Percentiles rank a stretch among this genome's conserved stretches.
Evolutionary conservation across 2,113 vertebrate genomes (phyloP).

Genomic region (Cnemophilus loriae): DNA sequence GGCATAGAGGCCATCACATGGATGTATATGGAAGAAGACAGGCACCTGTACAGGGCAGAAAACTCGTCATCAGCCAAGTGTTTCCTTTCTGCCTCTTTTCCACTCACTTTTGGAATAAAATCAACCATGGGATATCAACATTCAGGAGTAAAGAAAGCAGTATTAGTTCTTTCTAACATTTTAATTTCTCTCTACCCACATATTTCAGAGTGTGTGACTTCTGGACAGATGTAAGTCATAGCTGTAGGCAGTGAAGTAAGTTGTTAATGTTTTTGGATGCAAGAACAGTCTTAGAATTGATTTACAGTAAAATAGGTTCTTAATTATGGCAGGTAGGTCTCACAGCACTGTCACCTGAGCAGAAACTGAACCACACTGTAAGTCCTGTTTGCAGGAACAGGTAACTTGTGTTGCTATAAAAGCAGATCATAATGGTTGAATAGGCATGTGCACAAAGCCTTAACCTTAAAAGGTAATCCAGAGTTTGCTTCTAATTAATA

Average conservation of each 20-base stretch:
- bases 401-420: not conserved
- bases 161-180: not conserved
- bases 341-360: not conserved
- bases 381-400: not conserved
- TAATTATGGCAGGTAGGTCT: not conserved
- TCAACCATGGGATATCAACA: not conserved
- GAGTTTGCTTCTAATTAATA: not conserved
- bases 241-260: not conserved
- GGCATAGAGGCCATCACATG: not conserved
- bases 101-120: not conserved
- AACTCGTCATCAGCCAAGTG: not conserved
- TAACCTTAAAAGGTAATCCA: not conserved
- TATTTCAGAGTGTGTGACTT: not conserved
- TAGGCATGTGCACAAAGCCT: not conserved
- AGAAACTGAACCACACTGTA: not conserved
- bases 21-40: not conserved
- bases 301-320: not conserved
- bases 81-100: not conserved
- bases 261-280: not conserved
- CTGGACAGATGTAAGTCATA: not conserved
- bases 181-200: not conserved
- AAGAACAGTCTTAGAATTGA: not conserved
- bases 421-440: not conserved
- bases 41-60: not conserved
- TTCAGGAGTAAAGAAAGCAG: not conserved